Evolutionary conservation across 2,888 invertebrate genomes (phyloP).

Genomic region (Agrotis puta): DNA sequence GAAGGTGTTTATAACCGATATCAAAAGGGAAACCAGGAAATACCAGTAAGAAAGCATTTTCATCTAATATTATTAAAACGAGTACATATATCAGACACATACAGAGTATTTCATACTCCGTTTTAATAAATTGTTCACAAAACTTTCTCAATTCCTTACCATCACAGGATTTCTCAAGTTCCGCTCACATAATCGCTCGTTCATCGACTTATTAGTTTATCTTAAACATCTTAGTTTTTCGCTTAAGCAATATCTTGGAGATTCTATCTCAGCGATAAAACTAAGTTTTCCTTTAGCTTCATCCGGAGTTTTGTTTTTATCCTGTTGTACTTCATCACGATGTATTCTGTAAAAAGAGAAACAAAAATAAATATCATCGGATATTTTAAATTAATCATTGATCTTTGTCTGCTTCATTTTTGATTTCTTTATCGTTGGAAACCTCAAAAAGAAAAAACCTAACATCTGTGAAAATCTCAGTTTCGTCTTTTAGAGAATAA

Average conservation of each 20-base stretch:
- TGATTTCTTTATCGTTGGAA: neutral
- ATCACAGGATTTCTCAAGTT: slow-evolving; percentile 36
- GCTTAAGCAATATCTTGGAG: slow-evolving; percentile 21
- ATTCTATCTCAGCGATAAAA: slow-evolving; percentile 35
- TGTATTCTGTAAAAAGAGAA: neutral
- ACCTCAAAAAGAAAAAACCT: neutral
- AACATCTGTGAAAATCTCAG: neutral
- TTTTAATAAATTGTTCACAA: slow-evolving; percentile 19
- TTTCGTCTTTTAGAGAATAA: no score
- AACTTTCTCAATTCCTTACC: slow-evolving; percentile 52
- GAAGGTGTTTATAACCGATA: neutral
- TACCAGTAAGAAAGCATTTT: neutral
- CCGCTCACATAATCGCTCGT: slow-evolving; percentile 50
- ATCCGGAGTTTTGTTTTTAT: slow-evolving; percentile 3
- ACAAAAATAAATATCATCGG: no score
- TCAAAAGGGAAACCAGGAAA: neutral
- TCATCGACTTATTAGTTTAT: slow-evolving; percentile 62
- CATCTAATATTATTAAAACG: neutral
- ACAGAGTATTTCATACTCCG: neutral
- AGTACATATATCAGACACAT: neutral
- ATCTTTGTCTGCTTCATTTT: neutral
- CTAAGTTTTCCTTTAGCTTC: slow-evolving; percentile 18
- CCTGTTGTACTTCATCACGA: slow-evolving; percentile 21
- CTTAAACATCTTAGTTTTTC: slow-evolving; percentile 47
- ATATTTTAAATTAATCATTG: neutral